Evolutionary conservation across 1,140 invertebrate genomes (phyloP).

Genomic region (Neuroterus valhalla): DNA sequence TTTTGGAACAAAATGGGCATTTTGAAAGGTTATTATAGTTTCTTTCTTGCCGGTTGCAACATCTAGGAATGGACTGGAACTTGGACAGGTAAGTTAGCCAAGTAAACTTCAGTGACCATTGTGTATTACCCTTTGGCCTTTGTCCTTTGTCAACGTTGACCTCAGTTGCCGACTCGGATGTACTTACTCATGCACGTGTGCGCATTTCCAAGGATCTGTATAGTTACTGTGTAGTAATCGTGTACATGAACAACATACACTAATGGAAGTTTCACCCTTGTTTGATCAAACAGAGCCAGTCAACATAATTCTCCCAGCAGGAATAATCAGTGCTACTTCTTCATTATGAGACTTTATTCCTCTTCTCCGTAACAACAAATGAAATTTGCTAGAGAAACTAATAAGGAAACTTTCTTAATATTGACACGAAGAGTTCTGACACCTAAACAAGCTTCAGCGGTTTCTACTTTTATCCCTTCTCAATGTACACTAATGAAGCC

Average conservation of each 20-base stretch:
- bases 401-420: no score
- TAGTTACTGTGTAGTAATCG: background rate
- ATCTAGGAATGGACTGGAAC: no score
- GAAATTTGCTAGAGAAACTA: no score
- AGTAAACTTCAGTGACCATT: slow-evolving; percentile 45
- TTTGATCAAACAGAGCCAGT: slow-evolving; percentile 12
- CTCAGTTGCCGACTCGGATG: background rate
- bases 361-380: background rate
- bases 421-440: no score
- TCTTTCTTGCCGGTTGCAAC: no score
- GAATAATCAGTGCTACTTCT: background rate
- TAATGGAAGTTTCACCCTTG: slow-evolving; percentile 1
- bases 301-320: slow-evolving; percentile 18
- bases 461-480: no score
- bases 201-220: slow-evolving; percentile 13
- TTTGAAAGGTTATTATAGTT: no score
- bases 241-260: background rate
- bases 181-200: background rate
- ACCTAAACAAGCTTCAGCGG: no score
- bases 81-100: background rate
- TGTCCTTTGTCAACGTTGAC: slow-evolving; percentile 41
- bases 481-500: no score
- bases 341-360: background rate
- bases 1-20: no score
- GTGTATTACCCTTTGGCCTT: slow-evolving; percentile 40